These are phyloP conservation scores for Diarsia brunnea DNA, from an alignment of 2,888 invertebrate species.

Conservation along the genomic window DNA sequence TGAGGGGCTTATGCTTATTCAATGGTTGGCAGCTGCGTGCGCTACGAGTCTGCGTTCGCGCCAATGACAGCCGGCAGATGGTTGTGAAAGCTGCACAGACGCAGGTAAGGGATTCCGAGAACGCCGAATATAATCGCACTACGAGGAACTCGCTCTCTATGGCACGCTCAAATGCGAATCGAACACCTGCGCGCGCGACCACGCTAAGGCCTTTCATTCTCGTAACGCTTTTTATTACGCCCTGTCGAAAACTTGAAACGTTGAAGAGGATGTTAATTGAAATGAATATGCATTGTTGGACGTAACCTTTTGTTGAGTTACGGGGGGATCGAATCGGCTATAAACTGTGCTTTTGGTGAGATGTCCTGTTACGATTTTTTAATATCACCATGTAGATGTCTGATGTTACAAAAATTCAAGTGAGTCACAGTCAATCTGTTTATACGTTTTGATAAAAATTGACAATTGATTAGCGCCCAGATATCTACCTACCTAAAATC, in stretches of 20 bases:
- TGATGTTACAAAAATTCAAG: slow-evolving; percentile 31
- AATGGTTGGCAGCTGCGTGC: slow-evolving; percentile 74
- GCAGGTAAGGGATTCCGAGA: slow-evolving; percentile 89
- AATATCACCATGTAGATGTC: not conserved
- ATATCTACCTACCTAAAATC: too few relatives aligned
- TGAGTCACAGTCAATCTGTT: slow-evolving; percentile 1
- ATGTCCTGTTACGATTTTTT: not conserved
- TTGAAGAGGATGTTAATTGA: slow-evolving; percentile 60
- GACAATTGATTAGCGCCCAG: not conserved
- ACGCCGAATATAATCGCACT: slow-evolving; percentile 89
- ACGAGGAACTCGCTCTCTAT: slow-evolving; percentile 86
- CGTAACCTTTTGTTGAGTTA: slow-evolving; percentile 19
- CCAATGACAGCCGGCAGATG: slow-evolving; percentile 85
- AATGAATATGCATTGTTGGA: slow-evolving; percentile 45
- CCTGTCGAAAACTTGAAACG: slow-evolving; percentile 39
- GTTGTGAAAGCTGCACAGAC: slow-evolving; percentile 84
- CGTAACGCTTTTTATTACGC: slow-evolving; percentile 39
- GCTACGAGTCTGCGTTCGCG: slow-evolving; percentile 65
- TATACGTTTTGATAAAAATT: slow-evolving; percentile 2
- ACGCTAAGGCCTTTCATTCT: slow-evolving; percentile 11
- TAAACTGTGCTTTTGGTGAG: not conserved
- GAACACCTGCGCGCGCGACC: slow-evolving; percentile 73
- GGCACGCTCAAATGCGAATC: slow-evolving; percentile 80
- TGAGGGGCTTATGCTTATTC: slow-evolving; percentile 63
- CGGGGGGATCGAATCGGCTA: slow-evolving; percentile 1